phyloP scores from a whole-genome alignment of 2,113 vertebrate species.

The Globicephala melas region DNA sequence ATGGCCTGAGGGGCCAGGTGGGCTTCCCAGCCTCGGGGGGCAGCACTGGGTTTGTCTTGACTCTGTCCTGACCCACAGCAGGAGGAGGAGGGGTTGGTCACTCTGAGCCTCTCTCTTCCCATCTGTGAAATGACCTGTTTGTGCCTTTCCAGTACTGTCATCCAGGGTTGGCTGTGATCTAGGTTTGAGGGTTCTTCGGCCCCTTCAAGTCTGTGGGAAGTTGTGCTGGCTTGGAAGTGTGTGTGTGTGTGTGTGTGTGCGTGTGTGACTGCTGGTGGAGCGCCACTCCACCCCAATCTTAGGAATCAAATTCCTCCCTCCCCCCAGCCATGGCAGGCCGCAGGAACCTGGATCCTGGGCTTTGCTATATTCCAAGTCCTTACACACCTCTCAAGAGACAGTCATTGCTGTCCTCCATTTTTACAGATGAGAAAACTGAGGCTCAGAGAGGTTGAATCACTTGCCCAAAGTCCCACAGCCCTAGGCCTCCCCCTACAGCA shows the following conservation, averaged over 20 bases:
- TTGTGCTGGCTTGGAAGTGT: background rate
- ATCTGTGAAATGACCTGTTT: background rate
- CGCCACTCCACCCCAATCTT: background rate
- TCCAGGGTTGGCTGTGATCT: background rate
- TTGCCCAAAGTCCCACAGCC: background rate
- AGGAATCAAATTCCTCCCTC: background rate
- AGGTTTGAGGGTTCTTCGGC: background rate
- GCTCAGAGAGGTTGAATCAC: background rate
- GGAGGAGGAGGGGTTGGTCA: background rate
- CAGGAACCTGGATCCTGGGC: background rate
- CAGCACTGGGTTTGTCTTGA: background rate
- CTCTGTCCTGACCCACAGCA: background rate
- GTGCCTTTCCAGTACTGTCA: background rate
- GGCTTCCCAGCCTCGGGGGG: background rate
- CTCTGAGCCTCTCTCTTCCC: background rate
- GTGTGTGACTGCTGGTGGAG: background rate
- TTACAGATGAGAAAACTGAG: background rate
- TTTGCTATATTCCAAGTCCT: background rate
- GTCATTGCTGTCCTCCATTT: background rate
- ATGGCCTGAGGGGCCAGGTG: background rate
- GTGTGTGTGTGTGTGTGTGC: background rate
- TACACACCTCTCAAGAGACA: background rate
- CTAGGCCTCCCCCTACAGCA: background rate
- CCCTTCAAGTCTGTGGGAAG: background rate
- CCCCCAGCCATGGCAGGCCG: background rate